Evolutionary conservation across 92 coral and sea anemone genomes (phyloP), one percentile per base, ranked within the genome.

Genomic region (Galaxea fascicularis): DNA sequence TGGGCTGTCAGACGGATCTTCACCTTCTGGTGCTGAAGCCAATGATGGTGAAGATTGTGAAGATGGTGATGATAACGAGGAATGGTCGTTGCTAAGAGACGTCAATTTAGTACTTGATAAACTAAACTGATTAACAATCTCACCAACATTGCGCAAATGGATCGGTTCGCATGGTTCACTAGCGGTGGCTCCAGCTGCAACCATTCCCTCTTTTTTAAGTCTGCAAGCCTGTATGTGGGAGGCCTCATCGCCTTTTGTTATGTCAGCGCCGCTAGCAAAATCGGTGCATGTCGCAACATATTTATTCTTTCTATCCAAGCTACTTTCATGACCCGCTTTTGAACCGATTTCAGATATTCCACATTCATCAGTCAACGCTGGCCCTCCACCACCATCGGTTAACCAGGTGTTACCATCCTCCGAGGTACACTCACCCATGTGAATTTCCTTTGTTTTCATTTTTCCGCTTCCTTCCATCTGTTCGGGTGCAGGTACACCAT

Each of bases 381-480:
- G 25, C 22, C 22, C 51, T 3, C 27, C 66, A 49, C 21, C n/a
- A 29, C 8, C 25, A 6, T 31, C 65, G 47, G 24, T 79, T 49
- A 24, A 14, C 24, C 58, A 45, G 6, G 73, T 45, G 13, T 78
- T 59, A 20, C 41, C 21, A 26, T 52, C 71, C 20, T 62, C 21
- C 12, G 56, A 59, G 11, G 28, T 26, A 65, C 27, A 18, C 28
- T 51, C 60, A 10, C 20, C 51, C 27, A 28, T 27, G 49, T 62
- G 16, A 16, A 15, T 10, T 25, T 57, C 65, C 14, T n/a, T 28
- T 10, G 15, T 24, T 64, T 17, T 47, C n/a, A 9, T 4, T 39
- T 22, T 41, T 18, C 9, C 26, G 70, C 70, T 16, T 62, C 21
- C 82, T 65, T 79, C 21, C 46, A 18, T 29, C 64, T 65, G 64